These are phyloP conservation scores for Spodoptera litura DNA, from an alignment of 1,140 invertebrate species.

Conservation along the genomic window DNA sequence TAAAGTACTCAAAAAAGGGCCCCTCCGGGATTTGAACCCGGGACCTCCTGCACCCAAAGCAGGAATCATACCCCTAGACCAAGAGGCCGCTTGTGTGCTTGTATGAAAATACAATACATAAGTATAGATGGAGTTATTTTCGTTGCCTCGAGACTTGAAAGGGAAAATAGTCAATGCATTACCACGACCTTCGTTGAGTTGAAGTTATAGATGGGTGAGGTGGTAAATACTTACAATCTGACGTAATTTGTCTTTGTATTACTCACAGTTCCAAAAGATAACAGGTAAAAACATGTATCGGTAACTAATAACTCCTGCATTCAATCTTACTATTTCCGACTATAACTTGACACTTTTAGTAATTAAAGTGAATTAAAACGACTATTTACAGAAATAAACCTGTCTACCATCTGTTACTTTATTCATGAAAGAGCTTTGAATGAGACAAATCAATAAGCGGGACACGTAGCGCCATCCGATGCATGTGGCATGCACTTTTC, in stretches of 20 bases:
- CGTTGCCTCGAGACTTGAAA: background rate
- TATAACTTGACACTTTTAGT: too few relatives aligned
- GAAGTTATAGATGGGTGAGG: too few relatives aligned
- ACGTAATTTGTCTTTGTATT: too few relatives aligned
- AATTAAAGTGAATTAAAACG: background rate
- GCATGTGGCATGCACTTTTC: constrained; percentile 10
- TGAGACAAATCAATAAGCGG: background rate
- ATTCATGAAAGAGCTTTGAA: constrained; percentile 16
- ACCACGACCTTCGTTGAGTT: too few relatives aligned
- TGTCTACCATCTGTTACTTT: background rate
- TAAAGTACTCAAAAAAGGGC: constrained; percentile 76
- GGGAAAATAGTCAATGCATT: too few relatives aligned
- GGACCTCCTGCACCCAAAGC: constrained; percentile 89
- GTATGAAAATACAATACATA: constrained; percentile 28
- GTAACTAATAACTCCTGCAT: too few relatives aligned
- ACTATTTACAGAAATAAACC: background rate
- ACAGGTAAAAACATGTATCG: too few relatives aligned
- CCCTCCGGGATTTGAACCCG: constrained; percentile 90
- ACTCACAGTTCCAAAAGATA: too few relatives aligned
- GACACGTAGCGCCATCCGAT: constrained; percentile 12
- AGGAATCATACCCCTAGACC: constrained; percentile 88
- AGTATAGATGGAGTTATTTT: constrained; percentile 17
- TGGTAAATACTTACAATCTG: too few relatives aligned
- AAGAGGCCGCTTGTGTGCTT: constrained; percentile 81
- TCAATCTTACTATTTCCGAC: too few relatives aligned